These are phyloP conservation scores for Atta colombica DNA, from an alignment of 1,140 invertebrate species.

Conservation along the genomic window DNA sequence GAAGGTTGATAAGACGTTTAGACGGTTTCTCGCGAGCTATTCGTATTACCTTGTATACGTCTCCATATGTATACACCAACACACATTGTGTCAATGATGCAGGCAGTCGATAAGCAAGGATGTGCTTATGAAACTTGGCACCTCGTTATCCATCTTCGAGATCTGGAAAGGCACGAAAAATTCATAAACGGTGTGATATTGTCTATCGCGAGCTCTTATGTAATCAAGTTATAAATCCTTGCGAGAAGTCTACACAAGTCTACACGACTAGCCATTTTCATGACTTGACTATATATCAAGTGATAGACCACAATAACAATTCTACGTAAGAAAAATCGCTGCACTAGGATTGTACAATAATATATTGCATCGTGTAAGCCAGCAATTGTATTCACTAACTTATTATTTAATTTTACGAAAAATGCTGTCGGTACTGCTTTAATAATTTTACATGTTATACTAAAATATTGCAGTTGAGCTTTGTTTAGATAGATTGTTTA, in stretches of 20 bases:
- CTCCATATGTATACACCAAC: background rate
- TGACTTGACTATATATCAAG: background rate
- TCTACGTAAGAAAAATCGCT: background rate
- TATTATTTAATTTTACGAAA: background rate
- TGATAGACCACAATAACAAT: conserved; percentile 19
- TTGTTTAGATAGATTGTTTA: background rate
- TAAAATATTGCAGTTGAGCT: conserved; percentile 38
- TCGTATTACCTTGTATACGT: conserved; percentile 29
- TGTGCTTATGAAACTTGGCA: conserved; percentile 77
- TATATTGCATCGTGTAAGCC: background rate
- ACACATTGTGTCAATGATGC: conserved; percentile 69
- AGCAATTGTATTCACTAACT: background rate
- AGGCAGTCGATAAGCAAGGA: conserved; percentile 72
- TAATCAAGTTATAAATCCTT: conserved; percentile 63
- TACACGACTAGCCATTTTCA: conserved; percentile 21
- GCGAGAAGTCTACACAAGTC: background rate
- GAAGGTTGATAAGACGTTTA: conserved; percentile 75
- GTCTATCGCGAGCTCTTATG: conserved; percentile 58
- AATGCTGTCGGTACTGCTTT: background rate
- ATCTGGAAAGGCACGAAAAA: conserved; percentile 65
- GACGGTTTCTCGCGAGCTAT: conserved; percentile 72
- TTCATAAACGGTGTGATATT: conserved; percentile 60
- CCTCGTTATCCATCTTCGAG: conserved; percentile 63
- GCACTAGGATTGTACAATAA: background rate
- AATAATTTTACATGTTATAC: background rate